These are phyloP conservation scores for Pelobates fuscus DNA, from an alignment of 2,113 vertebrate species.

Conservation along the genomic window DNA sequence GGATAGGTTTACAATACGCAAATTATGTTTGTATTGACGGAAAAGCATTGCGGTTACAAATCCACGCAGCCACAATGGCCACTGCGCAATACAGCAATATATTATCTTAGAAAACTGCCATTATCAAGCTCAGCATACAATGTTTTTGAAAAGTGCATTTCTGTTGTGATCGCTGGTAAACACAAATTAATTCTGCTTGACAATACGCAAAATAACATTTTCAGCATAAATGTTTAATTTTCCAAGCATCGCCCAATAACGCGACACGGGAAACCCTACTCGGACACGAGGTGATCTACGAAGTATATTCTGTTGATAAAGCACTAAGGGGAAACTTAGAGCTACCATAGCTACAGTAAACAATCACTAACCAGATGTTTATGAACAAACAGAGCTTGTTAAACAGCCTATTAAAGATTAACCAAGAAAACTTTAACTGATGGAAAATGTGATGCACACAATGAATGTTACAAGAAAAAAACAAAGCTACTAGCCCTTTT, in stretches of 20 bases:
- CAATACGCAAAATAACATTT: neutral
- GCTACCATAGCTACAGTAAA: slow-evolving; percentile 73
- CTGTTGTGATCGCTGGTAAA: no score
- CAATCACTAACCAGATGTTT: slow-evolving; percentile 78
- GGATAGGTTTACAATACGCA: no score
- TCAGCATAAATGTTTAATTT: neutral
- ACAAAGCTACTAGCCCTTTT: slow-evolving; percentile 87
- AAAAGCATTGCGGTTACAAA: no score
- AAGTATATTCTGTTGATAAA: slow-evolving; percentile 67
- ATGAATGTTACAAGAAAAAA: slow-evolving; percentile 90
- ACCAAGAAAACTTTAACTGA: slow-evolving; percentile 68
- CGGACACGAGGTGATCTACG: slow-evolving; percentile 50
- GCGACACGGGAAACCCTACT: neutral
- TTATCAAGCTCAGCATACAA: no score
- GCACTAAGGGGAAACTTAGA: slow-evolving; percentile 65
- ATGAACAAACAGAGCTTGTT: slow-evolving; percentile 78
- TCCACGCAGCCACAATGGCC: no score
- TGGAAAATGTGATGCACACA: slow-evolving; percentile 70
- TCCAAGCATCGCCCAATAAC: neutral
- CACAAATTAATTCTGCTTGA: neutral
- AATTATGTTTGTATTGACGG: no score
- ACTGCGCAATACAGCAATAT: no score
- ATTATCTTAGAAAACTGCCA: no score
- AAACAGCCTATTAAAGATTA: slow-evolving; percentile 65
- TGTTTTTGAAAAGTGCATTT: no score